Percentiles rank a stretch among this genome's conserved stretches.
phyloP scores from a whole-genome alignment of 2,113 vertebrate species.

The Tachysurus vachellii region DNA sequence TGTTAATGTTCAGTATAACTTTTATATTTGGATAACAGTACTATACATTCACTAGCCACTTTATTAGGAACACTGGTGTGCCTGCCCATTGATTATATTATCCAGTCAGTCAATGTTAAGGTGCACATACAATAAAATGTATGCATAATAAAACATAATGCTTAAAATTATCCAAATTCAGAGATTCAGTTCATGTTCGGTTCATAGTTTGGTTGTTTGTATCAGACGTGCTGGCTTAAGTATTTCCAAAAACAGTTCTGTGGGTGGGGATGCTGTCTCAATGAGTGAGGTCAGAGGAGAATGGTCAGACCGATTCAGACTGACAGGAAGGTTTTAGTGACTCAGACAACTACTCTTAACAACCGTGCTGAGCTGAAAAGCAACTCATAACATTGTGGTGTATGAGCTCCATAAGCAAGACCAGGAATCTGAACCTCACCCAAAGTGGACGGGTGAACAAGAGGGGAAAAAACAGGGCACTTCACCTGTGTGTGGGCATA shows the following conservation, averaged over 20 bases:
- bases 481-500: background rate
- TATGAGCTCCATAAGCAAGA: background rate
- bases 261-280: background rate
- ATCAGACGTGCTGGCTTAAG: background rate
- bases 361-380: background rate
- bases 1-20: background rate
- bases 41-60: background rate
- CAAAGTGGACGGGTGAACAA: background rate
- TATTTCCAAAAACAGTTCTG: background rate
- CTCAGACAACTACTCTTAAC: background rate
- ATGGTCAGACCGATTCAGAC: background rate
- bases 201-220: background rate
- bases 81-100: background rate
- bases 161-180: background rate
- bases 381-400: background rate
- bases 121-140: too few relatives aligned
- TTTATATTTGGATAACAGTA: background rate
- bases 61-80: background rate
- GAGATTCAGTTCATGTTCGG: background rate
- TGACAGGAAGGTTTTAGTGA: background rate
- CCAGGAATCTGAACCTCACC: background rate
- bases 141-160: too few relatives aligned
- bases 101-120: background rate
- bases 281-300: background rate
- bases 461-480: background rate